Evolutionary conservation across 2,888 invertebrate species (phyloP), one percentile per base, ranked within the genome.

Genomic region (Branchipolynoe longqiensis): DNA sequence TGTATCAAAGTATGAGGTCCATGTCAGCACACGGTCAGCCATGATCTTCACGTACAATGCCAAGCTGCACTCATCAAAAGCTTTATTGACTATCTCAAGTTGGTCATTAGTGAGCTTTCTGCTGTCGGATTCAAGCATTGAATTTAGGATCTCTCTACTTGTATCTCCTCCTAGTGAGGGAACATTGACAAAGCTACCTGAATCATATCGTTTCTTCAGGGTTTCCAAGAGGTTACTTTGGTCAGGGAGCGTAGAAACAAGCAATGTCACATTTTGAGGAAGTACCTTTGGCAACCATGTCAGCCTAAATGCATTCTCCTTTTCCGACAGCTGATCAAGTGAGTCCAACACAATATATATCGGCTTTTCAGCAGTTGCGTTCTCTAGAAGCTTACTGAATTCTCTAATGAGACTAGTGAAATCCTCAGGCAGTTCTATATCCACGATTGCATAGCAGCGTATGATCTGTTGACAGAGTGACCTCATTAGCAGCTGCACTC

Each of bases 121-220:
- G 22, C 69, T 86, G 38, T 87, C 85, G 3, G 97, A 97, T 2
- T 96, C 96, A 0, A 98, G 98, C 94, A 98, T 83, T 18, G 78
- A 73, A 0, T 31, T 33, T 0, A 87, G n/a, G 31, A 87, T 81
- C 12, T 82, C 62, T 22, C 36, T 18, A 40, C 85, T 48, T 54
- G 83, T 41, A 0, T 74, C 73, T 12, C 62, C 81, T 22, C 85
- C 86, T 3, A 87, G 56, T 1, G 33, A 22, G 18, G 54, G 78
- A 8, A 87, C 81, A n/a, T 56, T 97, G 18, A 98, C 95, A 91
- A 98, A 98, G 92, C 97, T 97, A 83, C 97, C 96, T 0, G 96
- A 96, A 90, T 98, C 98, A 82, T 98, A 96, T 96, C 98, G 97
- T 86, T 97, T 95, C 22, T 97, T 95, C 0, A 98, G 94, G 0